Percentiles rank a stretch among this genome's conserved stretches.
Conservation (phyloP, 2,113 vertebrate species). For the Sebastes schlegelii region DNA sequence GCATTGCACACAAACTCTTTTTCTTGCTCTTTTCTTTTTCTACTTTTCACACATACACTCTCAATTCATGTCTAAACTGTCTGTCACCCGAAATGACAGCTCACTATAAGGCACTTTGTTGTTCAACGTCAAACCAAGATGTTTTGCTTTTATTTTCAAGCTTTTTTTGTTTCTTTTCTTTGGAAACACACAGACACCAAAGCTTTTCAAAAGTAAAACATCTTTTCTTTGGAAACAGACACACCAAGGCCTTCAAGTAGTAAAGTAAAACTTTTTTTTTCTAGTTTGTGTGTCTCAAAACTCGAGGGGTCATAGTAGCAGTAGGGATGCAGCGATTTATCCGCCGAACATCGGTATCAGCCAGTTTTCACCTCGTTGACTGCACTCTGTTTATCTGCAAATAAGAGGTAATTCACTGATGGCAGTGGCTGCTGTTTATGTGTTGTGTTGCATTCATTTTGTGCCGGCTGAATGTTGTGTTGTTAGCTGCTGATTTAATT, state of each 20-base stretch:
- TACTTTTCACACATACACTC: conserved; percentile 1
- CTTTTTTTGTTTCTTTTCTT: neutral
- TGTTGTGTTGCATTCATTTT: no score
- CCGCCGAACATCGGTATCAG: no score
- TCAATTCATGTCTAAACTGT: conserved; percentile 46
- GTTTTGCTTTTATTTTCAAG: neutral
- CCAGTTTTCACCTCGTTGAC: no score
- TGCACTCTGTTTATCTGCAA: no score
- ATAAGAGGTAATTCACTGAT: no score
- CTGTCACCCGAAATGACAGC: conserved; percentile 45
- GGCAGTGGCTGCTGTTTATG: no score
- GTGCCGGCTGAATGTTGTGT: no score
- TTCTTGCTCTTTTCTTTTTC: neutral
- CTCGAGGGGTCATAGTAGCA: no score
- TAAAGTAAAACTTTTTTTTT: neutral
- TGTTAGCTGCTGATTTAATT: no score
- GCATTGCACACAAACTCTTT: neutral
- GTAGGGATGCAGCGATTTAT: no score
- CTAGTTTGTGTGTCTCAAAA: neutral
- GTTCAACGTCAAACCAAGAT: neutral
- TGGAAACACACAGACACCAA: neutral
- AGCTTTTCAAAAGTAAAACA: neutral
- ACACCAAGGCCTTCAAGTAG: neutral
- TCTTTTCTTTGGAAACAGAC: neutral
- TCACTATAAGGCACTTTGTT: conserved; percentile 32